Percentiles rank a stretch among this genome's conserved stretches.
These are phyloP conservation scores for Epizoanthus scotinus DNA, from an alignment of 92 coral and sea anemone species.

Conservation along the genomic window DNA sequence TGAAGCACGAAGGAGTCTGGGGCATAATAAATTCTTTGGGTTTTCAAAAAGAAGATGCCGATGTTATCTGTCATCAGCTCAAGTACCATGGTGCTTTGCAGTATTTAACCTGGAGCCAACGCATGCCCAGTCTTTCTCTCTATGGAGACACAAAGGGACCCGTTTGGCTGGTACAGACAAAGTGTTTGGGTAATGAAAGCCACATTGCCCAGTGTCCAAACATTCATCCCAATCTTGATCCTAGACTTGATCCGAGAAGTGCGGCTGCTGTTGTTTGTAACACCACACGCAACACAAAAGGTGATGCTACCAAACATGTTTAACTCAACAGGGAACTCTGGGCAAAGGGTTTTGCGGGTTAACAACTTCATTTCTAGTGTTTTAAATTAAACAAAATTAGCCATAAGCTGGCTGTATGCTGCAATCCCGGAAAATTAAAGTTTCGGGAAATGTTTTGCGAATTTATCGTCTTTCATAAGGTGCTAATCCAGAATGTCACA, in stretches of 20 bases:
- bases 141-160: not conserved
- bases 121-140: too few relatives aligned
- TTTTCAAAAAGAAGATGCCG: not conserved
- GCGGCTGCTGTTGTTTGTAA: not conserved
- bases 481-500: too few relatives aligned
- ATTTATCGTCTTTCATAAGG: too few relatives aligned
- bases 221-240: too few relatives aligned
- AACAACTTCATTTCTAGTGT: too few relatives aligned
- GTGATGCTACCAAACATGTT: not conserved
- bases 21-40: not conserved
- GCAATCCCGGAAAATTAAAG: too few relatives aligned
- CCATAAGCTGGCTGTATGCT: too few relatives aligned
- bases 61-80: slow-evolving; percentile 4
- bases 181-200: not conserved
- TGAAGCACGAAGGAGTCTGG: slow-evolving; percentile 3
- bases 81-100: not conserved
- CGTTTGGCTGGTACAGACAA: not conserved
- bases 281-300: not conserved
- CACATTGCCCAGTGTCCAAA: not conserved
- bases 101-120: not conserved
- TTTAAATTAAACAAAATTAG: too few relatives aligned
- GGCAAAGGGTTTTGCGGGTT: too few relatives aligned
- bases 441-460: too few relatives aligned
- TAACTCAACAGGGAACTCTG: too few relatives aligned
- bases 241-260: too few relatives aligned